Base-by-base conservation (phyloP, 2,888 invertebrate genomes). In the Bombyx huttoni region DNA sequence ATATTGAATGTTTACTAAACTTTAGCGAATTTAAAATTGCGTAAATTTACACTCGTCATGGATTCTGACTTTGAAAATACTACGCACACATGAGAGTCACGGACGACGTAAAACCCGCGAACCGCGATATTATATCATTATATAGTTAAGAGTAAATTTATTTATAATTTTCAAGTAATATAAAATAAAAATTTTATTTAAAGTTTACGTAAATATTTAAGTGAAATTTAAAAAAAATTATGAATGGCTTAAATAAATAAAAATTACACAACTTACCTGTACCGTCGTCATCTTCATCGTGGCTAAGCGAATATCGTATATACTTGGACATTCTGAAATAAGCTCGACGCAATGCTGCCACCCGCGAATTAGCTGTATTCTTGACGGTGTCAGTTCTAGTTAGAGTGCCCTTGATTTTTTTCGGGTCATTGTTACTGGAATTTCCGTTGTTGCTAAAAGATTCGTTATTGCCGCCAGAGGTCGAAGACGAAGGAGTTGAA, bases 241-340 rank as follows among this genome's bases (percentile, higher is more conserved):
- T 24, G 24, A 24, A 24, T 24, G 5, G 24, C 5, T 24, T 24
- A 2, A 24, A 24, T 24, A 2, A 24, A 24, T 24, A 3, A 5
- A 24, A 24, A 24, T 24, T 24, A 3, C 24, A 24, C 24, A 1
- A 47, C 52, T 50, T 33, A 52, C 54, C 52, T 13, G 48, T 46
- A 33, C 34, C 34, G 24, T 34, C 52, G 13, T 49, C 24, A 24
- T 24, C 24, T 24, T 24, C 24, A 24, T 24, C 24, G 24, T 24
- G 49, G 13, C 24, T 12, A 40, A 14, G 13, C 10, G 49, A 49
- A n/a, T 49, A 49, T 33, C 35, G 10, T 24, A 52, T 40, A 51
- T 51, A 52, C 40, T 51, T 54, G 12, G 54, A 49, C 50, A 54
- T 49, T 13, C 51, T 52, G 13, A 46, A 47, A 24, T 54, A 54